phyloP scores from a whole-genome alignment of 1,140 invertebrate genomes.

The Hylyphantes graminicola region DNA sequence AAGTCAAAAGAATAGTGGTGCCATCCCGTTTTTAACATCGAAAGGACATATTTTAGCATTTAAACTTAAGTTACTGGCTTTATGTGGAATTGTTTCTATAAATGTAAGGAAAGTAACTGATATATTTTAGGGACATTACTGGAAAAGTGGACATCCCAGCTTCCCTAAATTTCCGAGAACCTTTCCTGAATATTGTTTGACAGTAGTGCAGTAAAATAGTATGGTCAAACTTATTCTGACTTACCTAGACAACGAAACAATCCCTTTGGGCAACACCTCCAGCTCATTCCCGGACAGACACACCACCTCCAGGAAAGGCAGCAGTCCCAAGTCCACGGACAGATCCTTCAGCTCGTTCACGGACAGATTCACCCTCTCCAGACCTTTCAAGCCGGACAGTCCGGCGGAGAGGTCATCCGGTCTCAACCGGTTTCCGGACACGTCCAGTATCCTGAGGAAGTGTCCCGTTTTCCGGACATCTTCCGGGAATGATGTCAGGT shows the following conservation, averaged over 20 bases:
- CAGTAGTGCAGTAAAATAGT: too few relatives aligned
- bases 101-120: too few relatives aligned
- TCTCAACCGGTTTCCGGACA: conserved; percentile 19
- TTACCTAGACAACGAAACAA: conserved; percentile 40
- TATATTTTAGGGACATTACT: too few relatives aligned
- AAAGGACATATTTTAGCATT: too few relatives aligned
- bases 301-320: conserved; percentile 35
- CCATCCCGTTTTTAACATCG: too few relatives aligned
- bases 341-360: conserved; percentile 28
- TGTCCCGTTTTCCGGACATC: conserved; percentile 1
- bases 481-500: conserved; percentile 11
- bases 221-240: background rate
- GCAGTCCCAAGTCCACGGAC: conserved; percentile 7
- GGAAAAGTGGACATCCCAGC: too few relatives aligned
- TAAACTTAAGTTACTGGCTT: too few relatives aligned
- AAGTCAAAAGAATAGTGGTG: too few relatives aligned
- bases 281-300: conserved; percentile 42
- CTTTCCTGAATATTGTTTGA: too few relatives aligned
- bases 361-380: conserved; percentile 40
- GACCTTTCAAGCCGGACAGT: background rate
- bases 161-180: too few relatives aligned
- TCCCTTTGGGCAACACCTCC: conserved; percentile 17
- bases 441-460: conserved; percentile 23
- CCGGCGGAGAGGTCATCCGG: background rate
- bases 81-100: too few relatives aligned